Evolutionary conservation across 2,113 vertebrate genomes (phyloP).

Genomic region (Sceloporus undulatus): DNA sequence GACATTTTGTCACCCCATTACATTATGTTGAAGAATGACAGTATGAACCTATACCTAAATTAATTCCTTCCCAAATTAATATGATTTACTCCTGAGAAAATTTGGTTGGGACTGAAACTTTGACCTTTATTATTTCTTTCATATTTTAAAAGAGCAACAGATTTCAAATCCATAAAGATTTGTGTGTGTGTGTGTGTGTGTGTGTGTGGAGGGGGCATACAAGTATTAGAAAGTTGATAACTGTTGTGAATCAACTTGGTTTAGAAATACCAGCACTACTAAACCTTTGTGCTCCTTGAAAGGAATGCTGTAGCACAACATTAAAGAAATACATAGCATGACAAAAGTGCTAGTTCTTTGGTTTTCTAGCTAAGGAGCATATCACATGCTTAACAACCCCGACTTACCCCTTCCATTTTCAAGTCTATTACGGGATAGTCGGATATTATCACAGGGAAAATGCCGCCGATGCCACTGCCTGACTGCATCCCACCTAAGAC

Average conservation of each 20-base stretch:
- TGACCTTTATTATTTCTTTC: not conserved
- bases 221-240: not conserved
- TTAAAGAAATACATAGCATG: not conserved
- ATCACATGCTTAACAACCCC: too few species aligned
- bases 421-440: too few species aligned
- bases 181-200: too few species aligned
- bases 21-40: constrained; percentile 23
- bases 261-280: not conserved
- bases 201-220: too few species aligned
- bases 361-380: not conserved
- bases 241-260: too few species aligned
- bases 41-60: not conserved
- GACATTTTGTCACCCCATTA: constrained; percentile 49
- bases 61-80: not conserved
- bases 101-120: not conserved
- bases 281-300: not conserved
- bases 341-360: not conserved
- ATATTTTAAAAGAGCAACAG: not conserved
- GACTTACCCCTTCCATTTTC: too few species aligned
- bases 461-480: too few species aligned
- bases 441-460: too few species aligned
- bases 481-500: too few species aligned
- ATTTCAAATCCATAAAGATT: not conserved
- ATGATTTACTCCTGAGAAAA: not conserved
- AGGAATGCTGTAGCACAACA: not conserved